Evolutionary conservation across 2,113 vertebrate genomes (phyloP).

Genomic region (Bubo scandiacus): DNA sequence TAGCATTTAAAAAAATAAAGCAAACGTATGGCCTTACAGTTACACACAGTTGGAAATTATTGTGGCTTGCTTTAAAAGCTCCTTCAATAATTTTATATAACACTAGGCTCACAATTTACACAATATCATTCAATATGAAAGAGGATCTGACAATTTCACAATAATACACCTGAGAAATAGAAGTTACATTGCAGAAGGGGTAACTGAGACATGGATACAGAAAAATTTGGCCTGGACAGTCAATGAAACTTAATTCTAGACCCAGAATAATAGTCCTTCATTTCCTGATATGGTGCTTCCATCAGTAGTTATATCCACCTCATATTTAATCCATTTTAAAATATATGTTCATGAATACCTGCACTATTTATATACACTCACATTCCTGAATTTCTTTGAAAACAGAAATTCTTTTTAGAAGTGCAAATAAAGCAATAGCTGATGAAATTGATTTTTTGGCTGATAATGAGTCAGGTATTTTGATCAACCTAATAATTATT

Average conservation of each 20-base stretch:
- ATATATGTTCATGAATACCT: neutral
- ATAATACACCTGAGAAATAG: neutral
- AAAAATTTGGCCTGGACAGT: neutral
- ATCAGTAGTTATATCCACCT: neutral
- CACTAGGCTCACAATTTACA: neutral
- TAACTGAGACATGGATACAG: neutral
- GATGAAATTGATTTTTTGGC: neutral
- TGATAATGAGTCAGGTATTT: neutral
- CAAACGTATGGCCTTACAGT: neutral
- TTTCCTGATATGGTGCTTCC: neutral
- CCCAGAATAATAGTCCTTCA: neutral
- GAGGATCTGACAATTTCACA: neutral
- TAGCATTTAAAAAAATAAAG: neutral
- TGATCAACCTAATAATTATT: neutral
- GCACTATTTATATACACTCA: neutral
- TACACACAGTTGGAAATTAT: neutral
- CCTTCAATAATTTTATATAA: neutral
- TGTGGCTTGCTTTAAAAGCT: neutral
- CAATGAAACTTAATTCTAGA: neutral
- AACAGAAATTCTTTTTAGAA: neutral
- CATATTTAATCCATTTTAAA: neutral
- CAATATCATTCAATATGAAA: neutral
- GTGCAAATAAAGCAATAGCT: neutral
- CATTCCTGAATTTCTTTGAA: neutral
- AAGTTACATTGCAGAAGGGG: neutral